Conservation (phyloP, 2,113 vertebrate genomes). For the Istiophorus platypterus region DNA sequence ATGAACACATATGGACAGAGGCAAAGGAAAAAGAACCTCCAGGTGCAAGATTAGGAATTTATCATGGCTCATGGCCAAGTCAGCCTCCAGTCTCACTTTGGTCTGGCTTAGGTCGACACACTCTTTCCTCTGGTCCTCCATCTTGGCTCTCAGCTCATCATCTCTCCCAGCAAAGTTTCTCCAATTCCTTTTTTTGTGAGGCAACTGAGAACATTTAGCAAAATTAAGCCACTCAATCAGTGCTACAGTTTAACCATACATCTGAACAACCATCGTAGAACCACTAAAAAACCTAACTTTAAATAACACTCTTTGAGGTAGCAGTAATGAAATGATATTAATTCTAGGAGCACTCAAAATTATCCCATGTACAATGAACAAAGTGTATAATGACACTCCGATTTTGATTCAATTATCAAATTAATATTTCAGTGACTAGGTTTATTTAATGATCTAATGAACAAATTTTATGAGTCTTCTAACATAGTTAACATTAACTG, state of each 20-base stretch:
- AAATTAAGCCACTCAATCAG: conserved; percentile 14
- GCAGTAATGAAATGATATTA: neutral
- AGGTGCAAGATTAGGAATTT: conserved; percentile 73
- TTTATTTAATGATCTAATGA: neutral
- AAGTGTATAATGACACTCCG: neutral
- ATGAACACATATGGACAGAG: conserved; percentile 16
- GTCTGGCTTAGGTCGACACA: conserved; percentile 65
- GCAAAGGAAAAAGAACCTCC: conserved; percentile 67
- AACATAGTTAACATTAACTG: conserved; percentile 26
- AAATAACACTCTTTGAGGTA: neutral
- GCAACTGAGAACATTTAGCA: conserved; percentile 62
- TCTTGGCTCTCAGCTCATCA: conserved; percentile 70
- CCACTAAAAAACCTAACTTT: neutral
- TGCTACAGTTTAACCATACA: neutral
- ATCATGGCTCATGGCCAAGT: conserved; percentile 77
- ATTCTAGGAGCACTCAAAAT: neutral
- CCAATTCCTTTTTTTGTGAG: conserved; percentile 66
- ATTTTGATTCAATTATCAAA: conserved; percentile 11
- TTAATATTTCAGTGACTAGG: neutral
- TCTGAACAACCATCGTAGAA: neutral
- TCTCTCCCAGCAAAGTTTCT: too few relatives aligned
- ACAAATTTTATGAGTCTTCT: neutral
- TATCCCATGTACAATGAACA: neutral
- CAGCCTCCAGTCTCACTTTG: conserved; percentile 74
- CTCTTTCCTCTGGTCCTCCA: conserved; percentile 69